Evolutionary conservation across 2,113 vertebrate species (phyloP).

Genomic region (Lycocorax pyrrhopterus): DNA sequence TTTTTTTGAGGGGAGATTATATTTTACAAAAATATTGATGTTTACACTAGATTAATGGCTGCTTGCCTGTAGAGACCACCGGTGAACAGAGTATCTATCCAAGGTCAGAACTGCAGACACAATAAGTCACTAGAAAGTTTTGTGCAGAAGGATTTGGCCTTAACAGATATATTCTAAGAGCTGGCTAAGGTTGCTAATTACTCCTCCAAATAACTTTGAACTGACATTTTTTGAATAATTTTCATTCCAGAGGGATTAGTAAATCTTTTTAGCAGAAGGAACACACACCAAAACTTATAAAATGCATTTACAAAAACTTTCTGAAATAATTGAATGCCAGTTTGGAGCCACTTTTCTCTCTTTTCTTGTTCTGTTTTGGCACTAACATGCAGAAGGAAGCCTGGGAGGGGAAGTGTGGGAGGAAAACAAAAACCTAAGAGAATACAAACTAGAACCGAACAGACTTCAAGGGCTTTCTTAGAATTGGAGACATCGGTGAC

Average conservation of each 20-base stretch:
- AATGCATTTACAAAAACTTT: background rate
- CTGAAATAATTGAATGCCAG: background rate
- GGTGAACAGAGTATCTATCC: background rate
- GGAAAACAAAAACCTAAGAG: background rate
- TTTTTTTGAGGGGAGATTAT: slow-evolving; percentile 37
- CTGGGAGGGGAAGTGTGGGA: background rate
- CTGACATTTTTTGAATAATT: background rate
- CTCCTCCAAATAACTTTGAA: slow-evolving; percentile 12
- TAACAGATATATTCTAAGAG: slow-evolving; percentile 16
- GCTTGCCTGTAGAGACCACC: slow-evolving; percentile 32
- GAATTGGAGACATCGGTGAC: background rate
- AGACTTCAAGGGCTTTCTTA: background rate
- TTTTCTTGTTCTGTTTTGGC: slow-evolving; percentile 19
- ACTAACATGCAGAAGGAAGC: background rate
- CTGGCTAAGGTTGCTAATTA: slow-evolving; percentile 24
- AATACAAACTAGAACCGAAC: background rate
- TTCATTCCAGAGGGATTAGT: slow-evolving; percentile 33
- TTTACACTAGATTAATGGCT: slow-evolving; percentile 70
- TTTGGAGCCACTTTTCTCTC: background rate
- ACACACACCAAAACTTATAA: background rate
- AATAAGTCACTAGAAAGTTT: slow-evolving; percentile 31
- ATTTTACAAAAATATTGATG: slow-evolving; percentile 72
- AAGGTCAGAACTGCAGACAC: slow-evolving; percentile 45
- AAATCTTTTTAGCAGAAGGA: background rate
- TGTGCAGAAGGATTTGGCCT: slow-evolving; percentile 11